Evolutionary conservation across 2,113 vertebrate genomes (phyloP).

Genomic region (Brachirus orientalis): DNA sequence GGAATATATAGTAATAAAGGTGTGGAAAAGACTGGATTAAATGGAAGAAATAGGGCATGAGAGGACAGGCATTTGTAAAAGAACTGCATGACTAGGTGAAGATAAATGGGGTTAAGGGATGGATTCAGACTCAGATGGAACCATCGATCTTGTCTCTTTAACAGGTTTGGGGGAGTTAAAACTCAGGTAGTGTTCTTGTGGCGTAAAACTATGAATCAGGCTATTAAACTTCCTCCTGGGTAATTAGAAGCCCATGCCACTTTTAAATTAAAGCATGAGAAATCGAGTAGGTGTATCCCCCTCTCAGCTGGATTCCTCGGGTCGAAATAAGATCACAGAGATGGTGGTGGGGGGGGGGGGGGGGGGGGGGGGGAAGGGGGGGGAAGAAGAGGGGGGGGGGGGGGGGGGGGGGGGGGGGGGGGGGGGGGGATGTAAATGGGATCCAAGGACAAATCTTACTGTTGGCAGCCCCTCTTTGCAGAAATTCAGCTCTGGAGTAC

Average conservation of each 20-base stretch:
- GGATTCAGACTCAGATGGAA: constrained; percentile 49
- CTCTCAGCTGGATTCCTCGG: constrained; percentile 67
- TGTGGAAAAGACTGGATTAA: constrained; percentile 44
- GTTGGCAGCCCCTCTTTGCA: constrained; percentile 82
- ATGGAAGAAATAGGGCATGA: constrained; percentile 15
- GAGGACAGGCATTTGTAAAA: constrained; percentile 37
- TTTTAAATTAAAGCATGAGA: constrained; percentile 75
- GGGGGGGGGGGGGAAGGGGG: constrained; percentile 52
- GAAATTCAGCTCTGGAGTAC: constrained; percentile 84
- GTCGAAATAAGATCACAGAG: constrained; percentile 71
- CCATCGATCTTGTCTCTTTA: constrained; percentile 67
- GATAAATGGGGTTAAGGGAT: constrained; percentile 44
- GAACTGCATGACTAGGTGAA: constrained; percentile 47
- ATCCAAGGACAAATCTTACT: constrained; percentile 86
- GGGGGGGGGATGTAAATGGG: constrained; percentile 59
- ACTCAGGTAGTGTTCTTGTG: constrained; percentile 45
- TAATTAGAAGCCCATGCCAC: constrained; percentile 67
- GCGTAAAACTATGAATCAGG: constrained; percentile 43
- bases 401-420: constrained; percentile 54
- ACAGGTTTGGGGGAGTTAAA: constrained; percentile 46
- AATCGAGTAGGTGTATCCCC: constrained; percentile 75
- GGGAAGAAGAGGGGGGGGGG: no score
- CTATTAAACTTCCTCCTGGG: constrained; percentile 55
- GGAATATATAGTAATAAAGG: constrained; percentile 12
- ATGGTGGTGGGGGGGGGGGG: constrained; percentile 36